These are phyloP conservation scores for Hyla sarda DNA, from an alignment of 2,113 vertebrate genomes.

Conservation along the genomic window DNA sequence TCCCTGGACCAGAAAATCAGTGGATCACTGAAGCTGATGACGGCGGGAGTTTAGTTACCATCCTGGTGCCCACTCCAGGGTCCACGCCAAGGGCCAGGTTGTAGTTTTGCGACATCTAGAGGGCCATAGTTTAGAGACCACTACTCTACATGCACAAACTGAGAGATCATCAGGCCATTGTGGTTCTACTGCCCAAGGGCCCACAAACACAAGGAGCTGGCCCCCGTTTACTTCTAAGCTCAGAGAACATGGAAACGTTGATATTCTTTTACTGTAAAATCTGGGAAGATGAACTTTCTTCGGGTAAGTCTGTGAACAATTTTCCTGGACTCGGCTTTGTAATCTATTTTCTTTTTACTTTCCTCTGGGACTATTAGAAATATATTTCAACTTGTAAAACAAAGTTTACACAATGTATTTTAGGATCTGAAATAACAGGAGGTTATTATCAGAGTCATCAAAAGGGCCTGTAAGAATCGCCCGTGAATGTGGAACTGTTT, in stretches of 20 bases:
- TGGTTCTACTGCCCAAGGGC: background rate
- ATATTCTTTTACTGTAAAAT: background rate
- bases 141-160: no score
- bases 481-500: background rate
- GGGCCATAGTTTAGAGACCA: no score
- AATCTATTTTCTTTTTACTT: background rate
- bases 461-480: background rate
- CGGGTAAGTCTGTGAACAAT: background rate
- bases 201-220: background rate
- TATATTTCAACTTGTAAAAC: background rate
- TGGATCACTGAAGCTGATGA: no score
- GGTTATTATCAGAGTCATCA: slow-evolving; percentile 6
- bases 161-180: no score
- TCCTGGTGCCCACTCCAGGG: no score
- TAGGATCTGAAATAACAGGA: background rate
- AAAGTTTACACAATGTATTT: slow-evolving; percentile 23
- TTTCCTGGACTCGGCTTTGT: background rate
- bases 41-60: no score
- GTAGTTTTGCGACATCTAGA: no score
- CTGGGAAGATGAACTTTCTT: background rate
- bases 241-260: background rate
- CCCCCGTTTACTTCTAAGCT: no score
- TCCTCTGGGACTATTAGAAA: background rate
- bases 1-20: no score
- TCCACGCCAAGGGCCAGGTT: no score